Evolutionary conservation across 2,797 vertebrate genomes (phyloP).

Genomic region (Neosilurus hyrtlii): DNA sequence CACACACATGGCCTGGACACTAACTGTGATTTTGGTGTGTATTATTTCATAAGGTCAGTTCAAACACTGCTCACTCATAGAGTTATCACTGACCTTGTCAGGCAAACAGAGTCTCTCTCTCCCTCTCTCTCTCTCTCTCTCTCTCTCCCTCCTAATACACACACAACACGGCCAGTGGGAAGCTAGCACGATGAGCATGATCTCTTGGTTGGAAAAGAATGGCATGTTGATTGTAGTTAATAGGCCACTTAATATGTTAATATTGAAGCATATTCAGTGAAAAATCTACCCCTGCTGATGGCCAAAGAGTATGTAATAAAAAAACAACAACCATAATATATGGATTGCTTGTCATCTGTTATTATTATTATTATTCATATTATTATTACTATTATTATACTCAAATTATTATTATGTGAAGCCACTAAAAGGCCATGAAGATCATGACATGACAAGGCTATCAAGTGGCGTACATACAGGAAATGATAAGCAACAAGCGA

Average conservation of each 20-base stretch:
- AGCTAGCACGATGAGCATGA: slow-evolving; percentile 12
- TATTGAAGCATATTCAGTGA: neutral
- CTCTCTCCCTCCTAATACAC: neutral
- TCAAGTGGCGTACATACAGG: too few relatives aligned
- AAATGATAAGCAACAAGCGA: too few relatives aligned
- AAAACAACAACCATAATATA: too few relatives aligned
- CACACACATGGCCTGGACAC: slow-evolving; percentile 32
- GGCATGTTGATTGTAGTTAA: slow-evolving; percentile 12
- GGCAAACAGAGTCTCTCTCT: slow-evolving; percentile 31
- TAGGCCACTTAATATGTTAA: slow-evolving; percentile 17
- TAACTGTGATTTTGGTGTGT: slow-evolving; percentile 52
- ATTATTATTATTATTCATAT: neutral
- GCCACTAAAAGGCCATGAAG: too few relatives aligned
- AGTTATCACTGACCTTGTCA: slow-evolving; percentile 54
- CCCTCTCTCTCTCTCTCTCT: too few relatives aligned
- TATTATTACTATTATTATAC: neutral
- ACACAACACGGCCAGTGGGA: slow-evolving; percentile 15
- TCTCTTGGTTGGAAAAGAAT: slow-evolving; percentile 13
- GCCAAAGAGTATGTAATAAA: neutral
- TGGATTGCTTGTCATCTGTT: neutral
- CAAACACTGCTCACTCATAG: slow-evolving; percentile 46
- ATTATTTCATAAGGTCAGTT: slow-evolving; percentile 50
- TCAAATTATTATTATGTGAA: too few relatives aligned
- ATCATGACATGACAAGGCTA: too few relatives aligned
- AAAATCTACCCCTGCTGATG: neutral